Conservation (phyloP, 2,797 vertebrate genomes). For the Pteropus rufus region DNA sequence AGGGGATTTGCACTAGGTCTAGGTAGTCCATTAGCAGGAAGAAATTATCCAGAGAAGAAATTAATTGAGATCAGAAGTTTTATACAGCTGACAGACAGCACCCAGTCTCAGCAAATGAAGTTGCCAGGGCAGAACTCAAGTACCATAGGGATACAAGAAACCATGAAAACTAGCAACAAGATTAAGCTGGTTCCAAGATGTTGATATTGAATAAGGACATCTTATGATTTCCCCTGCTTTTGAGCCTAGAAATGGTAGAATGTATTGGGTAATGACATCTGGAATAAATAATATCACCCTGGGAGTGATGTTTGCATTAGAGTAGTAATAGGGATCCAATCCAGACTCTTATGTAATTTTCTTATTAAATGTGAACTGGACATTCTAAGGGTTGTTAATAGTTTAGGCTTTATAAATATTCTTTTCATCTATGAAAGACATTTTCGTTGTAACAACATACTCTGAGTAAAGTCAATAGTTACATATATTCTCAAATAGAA, state of each 20-base stretch:
- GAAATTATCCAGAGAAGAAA: neutral
- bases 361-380: neutral
- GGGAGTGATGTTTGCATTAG: neutral
- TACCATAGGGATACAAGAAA: neutral
- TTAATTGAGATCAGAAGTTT: neutral
- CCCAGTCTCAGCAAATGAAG: neutral
- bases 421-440: neutral
- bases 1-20: neutral
- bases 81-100: neutral
- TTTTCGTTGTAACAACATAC: neutral
- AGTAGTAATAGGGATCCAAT: neutral
- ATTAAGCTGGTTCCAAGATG: too few species aligned
- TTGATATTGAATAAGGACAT: rapidly evolving
- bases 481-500: neutral
- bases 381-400: neutral
- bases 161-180: neutral
- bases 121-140: neutral
- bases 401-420: neutral
- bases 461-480: neutral
- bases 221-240: neutral
- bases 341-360: neutral
- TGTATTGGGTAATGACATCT: neutral
- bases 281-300: neutral
- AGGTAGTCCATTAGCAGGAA: neutral
- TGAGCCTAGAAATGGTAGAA: neutral